phyloP scores from a whole-genome alignment of 2,113 vertebrate species.

The Lampris megalopsis region DNA sequence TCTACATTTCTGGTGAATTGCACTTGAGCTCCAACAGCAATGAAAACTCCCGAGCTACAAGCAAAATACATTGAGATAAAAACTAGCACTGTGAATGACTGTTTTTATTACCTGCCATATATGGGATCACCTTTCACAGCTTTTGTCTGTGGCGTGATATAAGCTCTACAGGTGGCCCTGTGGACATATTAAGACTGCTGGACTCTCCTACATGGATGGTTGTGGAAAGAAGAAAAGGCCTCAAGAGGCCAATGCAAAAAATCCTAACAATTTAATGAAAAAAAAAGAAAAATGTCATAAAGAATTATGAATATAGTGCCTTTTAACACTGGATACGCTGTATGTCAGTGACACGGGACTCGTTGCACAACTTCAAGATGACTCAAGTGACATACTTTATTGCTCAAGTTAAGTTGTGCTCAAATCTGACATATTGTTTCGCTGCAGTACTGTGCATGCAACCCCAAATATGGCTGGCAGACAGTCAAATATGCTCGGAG shows the following conservation, averaged over 20 bases:
- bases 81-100: constrained; percentile 4
- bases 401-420: constrained; percentile 66
- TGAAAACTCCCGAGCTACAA: neutral
- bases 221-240: constrained; percentile 31
- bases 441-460: constrained; percentile 55
- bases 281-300: constrained; percentile 34
- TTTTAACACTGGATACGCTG: constrained; percentile 49
- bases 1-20: neutral
- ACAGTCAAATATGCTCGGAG: constrained; percentile 74
- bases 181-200: constrained; percentile 28
- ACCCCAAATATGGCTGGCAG: constrained; percentile 76
- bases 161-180: constrained; percentile 24
- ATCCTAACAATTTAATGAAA: constrained; percentile 36
- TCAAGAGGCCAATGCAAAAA: constrained; percentile 40
- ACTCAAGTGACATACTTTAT: constrained; percentile 38
- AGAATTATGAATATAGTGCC: neutral
- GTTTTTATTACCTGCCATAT: constrained; percentile 47
- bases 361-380: constrained; percentile 50
- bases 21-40: neutral
- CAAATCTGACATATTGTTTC: constrained; percentile 73
- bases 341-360: constrained; percentile 47
- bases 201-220: constrained; percentile 31
- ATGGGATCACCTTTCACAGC: constrained; percentile 54
- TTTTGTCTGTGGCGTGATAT: constrained; percentile 9
- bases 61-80: constrained; percentile 12